Evolutionary conservation across 2,797 vertebrate genomes (phyloP), one percentile per base, ranked within the genome.

Genomic region (Neoniphon sammara): DNA sequence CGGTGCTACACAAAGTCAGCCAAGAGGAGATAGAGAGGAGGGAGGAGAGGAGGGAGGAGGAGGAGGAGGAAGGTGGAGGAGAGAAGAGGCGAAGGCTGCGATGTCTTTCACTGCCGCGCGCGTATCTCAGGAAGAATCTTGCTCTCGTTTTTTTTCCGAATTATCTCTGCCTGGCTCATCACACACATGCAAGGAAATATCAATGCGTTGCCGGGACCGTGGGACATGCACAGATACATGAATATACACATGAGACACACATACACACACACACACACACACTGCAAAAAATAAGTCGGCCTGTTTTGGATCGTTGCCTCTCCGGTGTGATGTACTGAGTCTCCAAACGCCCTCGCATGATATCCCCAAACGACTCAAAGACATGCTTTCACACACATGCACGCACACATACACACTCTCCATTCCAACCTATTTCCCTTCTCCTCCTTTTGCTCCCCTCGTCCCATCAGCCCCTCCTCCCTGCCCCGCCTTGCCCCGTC

Each of bases 1-100:
- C 20, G 14, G 87, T 1, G 84, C 72, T 47, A 39, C 67, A 64
- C 85, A 87, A 90, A 92, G 89, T 88, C 89, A 90, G 91, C 88
- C 91, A 90, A 88, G 72, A 88, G 81, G 85, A 91, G 86, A 81
- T 78, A 72, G 54, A 59, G 44, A 66, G 65, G 69, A 71, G 53
- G 81, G 67, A 23, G 12, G 31, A 11, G 44, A 30, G 30, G 10
- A 27, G 14, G 2, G 49, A 39, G 27, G 14, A 68, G 69, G 64
- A 17, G 50, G 39, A 63, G 65, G 52, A 69, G n/a, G 73, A 67
- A 65, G 49, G 30, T 64, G 71, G 76, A 66, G 23, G 56, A 42
- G 67, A 74, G 53, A 63, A 42, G 27, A 69, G 9, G 30, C 61
- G 27, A 27, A 12, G 57, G 27, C 34, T 73, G 17, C 30, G 18